Percentiles rank a stretch among this genome's conserved stretches.
phyloP scores from a whole-genome alignment of 2,888 invertebrate genomes.

The Yponomeuta cagnagella region DNA sequence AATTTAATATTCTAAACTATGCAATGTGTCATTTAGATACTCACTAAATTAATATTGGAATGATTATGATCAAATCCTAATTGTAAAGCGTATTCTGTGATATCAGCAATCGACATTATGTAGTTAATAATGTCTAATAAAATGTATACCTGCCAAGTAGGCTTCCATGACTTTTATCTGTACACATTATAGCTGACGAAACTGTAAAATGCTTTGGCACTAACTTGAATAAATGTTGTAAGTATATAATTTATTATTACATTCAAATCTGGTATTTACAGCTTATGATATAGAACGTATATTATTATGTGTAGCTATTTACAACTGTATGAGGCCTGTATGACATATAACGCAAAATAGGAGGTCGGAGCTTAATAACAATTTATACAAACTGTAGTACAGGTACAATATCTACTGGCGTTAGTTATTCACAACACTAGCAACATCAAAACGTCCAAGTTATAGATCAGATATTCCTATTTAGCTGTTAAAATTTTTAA shows the following conservation, averaged over 20 bases:
- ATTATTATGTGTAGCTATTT: conserved; percentile 44
- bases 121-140: conserved; percentile 13
- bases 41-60: conserved; percentile 28
- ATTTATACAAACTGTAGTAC: conserved; percentile 38
- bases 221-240: conserved; percentile 64
- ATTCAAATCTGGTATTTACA: conserved; percentile 66
- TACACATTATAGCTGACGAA: conserved; percentile 46
- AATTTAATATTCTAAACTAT: conserved; percentile 20
- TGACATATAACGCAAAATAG: conserved; percentile 41
- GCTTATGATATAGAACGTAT: conserved; percentile 41
- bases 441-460: conserved; percentile 34
- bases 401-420: conserved; percentile 58
- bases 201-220: conserved; percentile 70
- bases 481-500: conserved; percentile 15
- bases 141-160: conserved; percentile 14
- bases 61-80: conserved; percentile 42
- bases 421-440: conserved; percentile 39
- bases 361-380: conserved; percentile 21
- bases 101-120: conserved; percentile 37
- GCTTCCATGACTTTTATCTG: conserved; percentile 25
- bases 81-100: conserved; percentile 51
- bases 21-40: conserved; percentile 27
- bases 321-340: conserved; percentile 43
- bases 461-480: conserved; percentile 31
- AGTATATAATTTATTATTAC: conserved; percentile 56